phyloP scores from a whole-genome alignment of 2,797 vertebrate genomes.

The Pangasius larnaudii region DNA sequence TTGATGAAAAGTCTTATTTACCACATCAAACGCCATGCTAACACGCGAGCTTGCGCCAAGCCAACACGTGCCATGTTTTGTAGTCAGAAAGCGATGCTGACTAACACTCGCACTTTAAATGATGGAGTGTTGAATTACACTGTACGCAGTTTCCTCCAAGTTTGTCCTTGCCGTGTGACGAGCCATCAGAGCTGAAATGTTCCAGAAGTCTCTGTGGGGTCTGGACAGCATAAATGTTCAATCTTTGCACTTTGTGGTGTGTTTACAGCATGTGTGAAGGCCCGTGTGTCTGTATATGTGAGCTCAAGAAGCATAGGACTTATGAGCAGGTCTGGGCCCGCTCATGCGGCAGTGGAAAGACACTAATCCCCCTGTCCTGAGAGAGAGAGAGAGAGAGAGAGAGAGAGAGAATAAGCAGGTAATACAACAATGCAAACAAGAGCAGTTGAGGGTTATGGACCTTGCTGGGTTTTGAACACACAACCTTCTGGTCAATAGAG shows the following conservation, averaged over 20 bases:
- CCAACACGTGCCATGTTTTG: slow-evolving; percentile 50
- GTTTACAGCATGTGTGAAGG: slow-evolving; percentile 22
- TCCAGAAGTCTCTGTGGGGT: slow-evolving; percentile 14
- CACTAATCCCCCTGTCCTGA: neutral
- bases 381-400: slow-evolving; percentile 41
- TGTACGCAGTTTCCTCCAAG: neutral
- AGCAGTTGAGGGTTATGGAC: neutral
- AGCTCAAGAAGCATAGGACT: slow-evolving; percentile 8
- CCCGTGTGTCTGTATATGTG: slow-evolving; percentile 16
- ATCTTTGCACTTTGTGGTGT: neutral
- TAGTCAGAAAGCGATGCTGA: neutral
- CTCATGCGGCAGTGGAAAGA: slow-evolving; percentile 11
- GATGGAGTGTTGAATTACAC: neutral
- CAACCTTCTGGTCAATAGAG: neutral
- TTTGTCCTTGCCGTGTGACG: neutral
- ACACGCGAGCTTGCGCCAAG: slow-evolving; percentile 42
- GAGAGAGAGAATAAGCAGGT: neutral
- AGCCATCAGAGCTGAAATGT: slow-evolving; percentile 15
- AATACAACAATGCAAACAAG: neutral
- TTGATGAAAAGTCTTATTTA: slow-evolving; percentile 45
- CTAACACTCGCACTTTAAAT: neutral
- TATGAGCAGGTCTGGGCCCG: slow-evolving; percentile 5
- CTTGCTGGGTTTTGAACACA: neutral
- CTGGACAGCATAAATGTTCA: neutral
- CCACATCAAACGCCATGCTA: slow-evolving; percentile 53